These are phyloP conservation scores for Cantharis flavilabris DNA, from an alignment of 2,888 invertebrate genomes.

Conservation along the genomic window DNA sequence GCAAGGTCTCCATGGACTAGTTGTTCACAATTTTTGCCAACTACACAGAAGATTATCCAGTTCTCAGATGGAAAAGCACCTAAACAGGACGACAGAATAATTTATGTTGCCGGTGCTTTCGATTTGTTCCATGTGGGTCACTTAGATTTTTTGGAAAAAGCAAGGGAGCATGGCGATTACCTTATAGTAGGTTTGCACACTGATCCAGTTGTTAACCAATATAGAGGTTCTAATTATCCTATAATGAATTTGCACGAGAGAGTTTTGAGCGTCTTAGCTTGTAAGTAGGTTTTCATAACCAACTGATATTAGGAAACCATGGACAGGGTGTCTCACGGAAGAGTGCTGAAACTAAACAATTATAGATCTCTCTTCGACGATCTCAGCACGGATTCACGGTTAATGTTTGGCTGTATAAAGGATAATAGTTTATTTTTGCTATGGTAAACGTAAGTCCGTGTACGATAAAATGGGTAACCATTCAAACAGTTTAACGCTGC, in stretches of 20 bases:
- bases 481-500: no score
- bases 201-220: slow-evolving; percentile 88
- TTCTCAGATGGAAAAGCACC: slow-evolving; percentile 89
- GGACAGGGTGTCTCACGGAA: no score
- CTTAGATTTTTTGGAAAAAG: slow-evolving; percentile 92
- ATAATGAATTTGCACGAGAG: slow-evolving; percentile 99
- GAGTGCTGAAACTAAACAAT: no score
- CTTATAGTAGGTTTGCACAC: slow-evolving; percentile 95
- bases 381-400: no score
- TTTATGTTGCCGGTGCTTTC: slow-evolving; percentile 97
- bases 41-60: slow-evolving; percentile 77
- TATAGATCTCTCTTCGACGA: no score
- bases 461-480: no score
- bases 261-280: slow-evolving; percentile 93
- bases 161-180: slow-evolving; percentile 88
- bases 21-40: slow-evolving; percentile 96
- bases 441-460: no score
- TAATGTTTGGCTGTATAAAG: no score
- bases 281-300: slow-evolving; percentile 59
- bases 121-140: slow-evolving; percentile 99
- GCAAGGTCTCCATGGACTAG: slow-evolving; percentile 96
- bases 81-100: slow-evolving; percentile 75
- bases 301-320: no score
- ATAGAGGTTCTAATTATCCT: slow-evolving; percentile 94
- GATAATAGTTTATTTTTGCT: no score